Conservation (phyloP, 1,140 invertebrate genomes). For the Nilaparvata lugens region DNA sequence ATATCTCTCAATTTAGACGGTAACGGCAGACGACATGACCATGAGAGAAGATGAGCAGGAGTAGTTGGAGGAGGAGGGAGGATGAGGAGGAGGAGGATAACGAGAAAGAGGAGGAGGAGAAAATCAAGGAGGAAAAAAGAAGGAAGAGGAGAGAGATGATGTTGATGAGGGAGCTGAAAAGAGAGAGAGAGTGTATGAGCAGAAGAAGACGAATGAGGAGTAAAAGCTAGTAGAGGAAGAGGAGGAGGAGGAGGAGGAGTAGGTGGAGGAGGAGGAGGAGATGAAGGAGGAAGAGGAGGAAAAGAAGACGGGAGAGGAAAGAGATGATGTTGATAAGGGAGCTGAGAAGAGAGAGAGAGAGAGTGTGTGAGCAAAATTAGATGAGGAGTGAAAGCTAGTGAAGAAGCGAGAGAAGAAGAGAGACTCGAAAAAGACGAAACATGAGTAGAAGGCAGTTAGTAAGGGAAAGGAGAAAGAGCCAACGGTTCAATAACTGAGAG, state of each 20-base stretch:
- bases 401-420: constrained; percentile 24
- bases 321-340: background rate
- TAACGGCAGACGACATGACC: no score
- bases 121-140: constrained; percentile 17
- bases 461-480: constrained; percentile 13
- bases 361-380: constrained; percentile 30
- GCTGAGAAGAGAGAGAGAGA: constrained; percentile 12
- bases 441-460: background rate
- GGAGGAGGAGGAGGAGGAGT: constrained; percentile 13
- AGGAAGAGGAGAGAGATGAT: constrained; percentile 19
- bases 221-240: constrained; percentile 27
- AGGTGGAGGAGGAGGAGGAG: background rate
- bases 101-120: constrained; percentile 24
- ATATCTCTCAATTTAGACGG: no score
- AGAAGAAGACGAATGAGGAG: constrained; percentile 23
- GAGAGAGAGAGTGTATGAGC: constrained; percentile 28
- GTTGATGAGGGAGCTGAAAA: constrained; percentile 28
- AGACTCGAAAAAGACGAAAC: constrained; percentile 20
- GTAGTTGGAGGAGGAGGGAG: background rate
- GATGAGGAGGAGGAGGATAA: no score
- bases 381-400: constrained; percentile 19
- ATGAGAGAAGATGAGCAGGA: constrained; percentile 7
- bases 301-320: constrained; percentile 1
- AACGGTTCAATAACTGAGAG: no score
- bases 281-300: constrained; percentile 3